A percentile compares a stretch with the other conserved stretches of the same genome.
phyloP scores from a whole-genome alignment of 2,797 vertebrate species.

The Scomberomorus guttatus region DNA sequence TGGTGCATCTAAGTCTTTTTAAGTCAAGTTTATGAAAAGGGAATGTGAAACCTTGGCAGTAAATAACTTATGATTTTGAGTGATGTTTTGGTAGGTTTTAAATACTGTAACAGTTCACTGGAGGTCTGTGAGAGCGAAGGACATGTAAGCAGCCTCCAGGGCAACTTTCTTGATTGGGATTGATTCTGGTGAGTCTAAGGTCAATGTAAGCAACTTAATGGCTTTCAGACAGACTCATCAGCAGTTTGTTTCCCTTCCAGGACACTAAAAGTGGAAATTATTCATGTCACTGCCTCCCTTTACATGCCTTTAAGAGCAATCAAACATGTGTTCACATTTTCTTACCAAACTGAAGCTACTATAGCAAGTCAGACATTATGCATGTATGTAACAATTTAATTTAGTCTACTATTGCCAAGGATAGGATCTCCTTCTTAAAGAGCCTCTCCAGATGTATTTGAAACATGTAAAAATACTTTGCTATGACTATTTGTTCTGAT shows the following conservation, averaged over 20 bases:
- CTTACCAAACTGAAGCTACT: no score
- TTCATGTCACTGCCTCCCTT: not conserved
- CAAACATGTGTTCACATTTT: no score
- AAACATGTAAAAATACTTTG: no score
- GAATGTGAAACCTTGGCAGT: constrained; percentile 47
- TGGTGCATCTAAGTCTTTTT: constrained; percentile 19
- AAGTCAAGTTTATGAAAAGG: constrained; percentile 53
- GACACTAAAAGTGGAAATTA: not conserved
- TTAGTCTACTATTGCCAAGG: no score
- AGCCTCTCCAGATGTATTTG: no score
- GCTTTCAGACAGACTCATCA: constrained; percentile 14
- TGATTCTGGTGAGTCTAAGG: constrained; percentile 51
- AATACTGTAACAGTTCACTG: constrained; percentile 38
- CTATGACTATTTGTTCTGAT: no score
- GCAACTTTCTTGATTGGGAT: constrained; percentile 37
- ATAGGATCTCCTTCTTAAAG: no score
- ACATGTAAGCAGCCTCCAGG: constrained; percentile 26
- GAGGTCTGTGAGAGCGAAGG: constrained; percentile 11
- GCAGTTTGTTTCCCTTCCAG: constrained; percentile 5
- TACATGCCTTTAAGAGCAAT: not conserved
- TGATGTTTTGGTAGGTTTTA: constrained; percentile 49
- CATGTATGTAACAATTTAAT: no score
- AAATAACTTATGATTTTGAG: constrained; percentile 49
- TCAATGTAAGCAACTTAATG: constrained; percentile 28
- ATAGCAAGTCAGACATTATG: no score